Evolutionary conservation across 1,140 invertebrate species (phyloP).

Genomic region (Lerema accius): DNA sequence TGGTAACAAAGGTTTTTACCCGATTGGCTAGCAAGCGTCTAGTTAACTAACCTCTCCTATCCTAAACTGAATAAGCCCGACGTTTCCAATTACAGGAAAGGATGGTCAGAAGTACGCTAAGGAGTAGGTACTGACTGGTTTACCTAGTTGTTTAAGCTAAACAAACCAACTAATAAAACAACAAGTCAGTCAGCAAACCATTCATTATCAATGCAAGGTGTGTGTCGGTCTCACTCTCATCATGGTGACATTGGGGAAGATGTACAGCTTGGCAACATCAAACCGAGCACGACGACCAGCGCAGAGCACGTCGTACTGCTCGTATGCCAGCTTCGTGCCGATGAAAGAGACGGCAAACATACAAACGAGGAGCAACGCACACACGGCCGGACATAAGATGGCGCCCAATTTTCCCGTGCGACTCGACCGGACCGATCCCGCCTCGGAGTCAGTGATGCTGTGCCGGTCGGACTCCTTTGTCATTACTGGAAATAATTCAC

Average conservation of each 20-base stretch:
- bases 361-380: conserved; percentile 57
- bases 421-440: conserved; percentile 40
- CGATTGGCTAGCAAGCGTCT: no score
- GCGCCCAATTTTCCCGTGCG: conserved; percentile 53
- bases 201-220: neutral
- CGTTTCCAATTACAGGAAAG: no score
- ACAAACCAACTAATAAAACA: neutral
- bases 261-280: conserved; percentile 47
- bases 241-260: conserved; percentile 44
- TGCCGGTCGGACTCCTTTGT: conserved; percentile 47
- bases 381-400: conserved; percentile 62
- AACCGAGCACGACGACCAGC: conserved; percentile 35
- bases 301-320: conserved; percentile 55
- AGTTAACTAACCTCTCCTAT: no score
- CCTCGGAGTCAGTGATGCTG: conserved; percentile 55
- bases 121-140: no score
- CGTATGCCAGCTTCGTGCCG: conserved; percentile 56
- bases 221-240: neutral
- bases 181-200: neutral
- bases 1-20: no score
- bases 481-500: conserved; percentile 50
- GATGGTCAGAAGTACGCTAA: no score
- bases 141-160: no score
- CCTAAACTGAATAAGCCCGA: no score
- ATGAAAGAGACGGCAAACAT: conserved; percentile 57